Conservation (phyloP, 2,888 invertebrate genomes). For the Octodonta nipae region DNA sequence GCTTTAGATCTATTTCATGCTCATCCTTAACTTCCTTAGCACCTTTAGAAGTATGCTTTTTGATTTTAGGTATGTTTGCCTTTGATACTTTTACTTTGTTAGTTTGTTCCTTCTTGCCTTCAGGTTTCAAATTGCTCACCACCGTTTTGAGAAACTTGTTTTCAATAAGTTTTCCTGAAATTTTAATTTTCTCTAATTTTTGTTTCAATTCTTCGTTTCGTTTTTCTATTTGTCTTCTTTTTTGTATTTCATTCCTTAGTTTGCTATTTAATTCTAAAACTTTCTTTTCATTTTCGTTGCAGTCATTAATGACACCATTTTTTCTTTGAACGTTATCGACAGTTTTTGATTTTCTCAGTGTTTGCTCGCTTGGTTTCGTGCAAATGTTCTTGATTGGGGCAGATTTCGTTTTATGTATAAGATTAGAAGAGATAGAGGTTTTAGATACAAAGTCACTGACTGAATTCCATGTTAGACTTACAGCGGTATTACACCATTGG, state of each 20-base stretch:
- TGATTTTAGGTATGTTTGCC: no score
- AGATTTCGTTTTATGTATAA: slow-evolving; percentile 24
- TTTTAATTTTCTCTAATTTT: slow-evolving; percentile 45
- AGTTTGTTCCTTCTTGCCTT: no score
- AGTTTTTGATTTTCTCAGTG: slow-evolving; percentile 21
- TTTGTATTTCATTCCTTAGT: slow-evolving; percentile 46
- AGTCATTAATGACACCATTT: slow-evolving; percentile 6
- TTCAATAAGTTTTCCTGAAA: no score
- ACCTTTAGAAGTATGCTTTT: no score
- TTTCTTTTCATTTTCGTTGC: slow-evolving; percentile 14
- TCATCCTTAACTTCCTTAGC: no score
- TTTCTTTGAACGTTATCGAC: slow-evolving; percentile 14
- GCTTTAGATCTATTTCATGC: no score
- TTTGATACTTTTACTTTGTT: no score
- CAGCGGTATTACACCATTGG: slow-evolving; percentile 29
- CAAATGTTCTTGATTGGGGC: slow-evolving; percentile 20
- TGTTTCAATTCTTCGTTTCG: slow-evolving; percentile 46
- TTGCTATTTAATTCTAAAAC: slow-evolving; percentile 40
- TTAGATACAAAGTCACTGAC: slow-evolving; percentile 18
- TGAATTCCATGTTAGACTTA: slow-evolving; percentile 21
- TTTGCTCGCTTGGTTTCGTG: slow-evolving; percentile 3
- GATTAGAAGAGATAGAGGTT: slow-evolving; percentile 12
- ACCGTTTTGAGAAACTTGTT: no score
- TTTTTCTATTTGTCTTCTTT: slow-evolving; percentile 49
- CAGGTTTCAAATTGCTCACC: no score